Conservation (phyloP, 2,888 invertebrate genomes). For the Druceiella hillmani region DNA sequence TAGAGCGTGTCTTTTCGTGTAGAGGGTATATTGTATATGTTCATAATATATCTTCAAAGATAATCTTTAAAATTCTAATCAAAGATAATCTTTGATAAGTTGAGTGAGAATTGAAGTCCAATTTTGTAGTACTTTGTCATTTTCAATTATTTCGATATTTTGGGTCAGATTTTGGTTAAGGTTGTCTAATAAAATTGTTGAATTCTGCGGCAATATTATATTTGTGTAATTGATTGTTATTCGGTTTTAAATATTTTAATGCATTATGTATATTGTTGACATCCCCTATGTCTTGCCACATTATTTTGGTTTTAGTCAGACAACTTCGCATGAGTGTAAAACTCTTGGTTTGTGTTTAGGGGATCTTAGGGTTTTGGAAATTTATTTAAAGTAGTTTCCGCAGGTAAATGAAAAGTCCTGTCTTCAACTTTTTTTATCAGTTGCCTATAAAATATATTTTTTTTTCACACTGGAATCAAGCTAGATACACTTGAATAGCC, state of each 20-base stretch:
- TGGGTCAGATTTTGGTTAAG: too few species aligned
- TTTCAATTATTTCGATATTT: too few species aligned
- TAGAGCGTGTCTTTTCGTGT: too few species aligned
- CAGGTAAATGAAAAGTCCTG: constrained; percentile 3
- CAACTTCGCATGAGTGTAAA: constrained; percentile 4
- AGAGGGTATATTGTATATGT: too few species aligned
- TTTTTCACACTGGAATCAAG: constrained; percentile 4
- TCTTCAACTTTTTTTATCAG: background rate
- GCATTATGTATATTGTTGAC: constrained; percentile 1
- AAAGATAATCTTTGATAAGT: too few species aligned
- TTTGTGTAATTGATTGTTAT: too few species aligned
- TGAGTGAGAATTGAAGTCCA: too few species aligned
- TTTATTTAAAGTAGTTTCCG: constrained; percentile 2
- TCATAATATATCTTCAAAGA: too few species aligned
- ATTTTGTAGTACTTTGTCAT: too few species aligned
- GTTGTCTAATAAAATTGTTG: too few species aligned
- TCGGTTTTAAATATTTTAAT: constrained; percentile 2
- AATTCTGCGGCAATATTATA: too few species aligned
- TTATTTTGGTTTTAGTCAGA: constrained; percentile 7
- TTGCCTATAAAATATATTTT: constrained; percentile 2
- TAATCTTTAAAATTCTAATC: too few species aligned
- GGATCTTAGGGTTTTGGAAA: constrained; percentile 5
- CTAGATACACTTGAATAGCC: constrained; percentile 4
- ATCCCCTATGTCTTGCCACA: constrained; percentile 7
- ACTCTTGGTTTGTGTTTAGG: constrained; percentile 8